These are phyloP conservation scores for Dryas iulia DNA, from an alignment of 1,140 invertebrate genomes.

Conservation along the genomic window DNA sequence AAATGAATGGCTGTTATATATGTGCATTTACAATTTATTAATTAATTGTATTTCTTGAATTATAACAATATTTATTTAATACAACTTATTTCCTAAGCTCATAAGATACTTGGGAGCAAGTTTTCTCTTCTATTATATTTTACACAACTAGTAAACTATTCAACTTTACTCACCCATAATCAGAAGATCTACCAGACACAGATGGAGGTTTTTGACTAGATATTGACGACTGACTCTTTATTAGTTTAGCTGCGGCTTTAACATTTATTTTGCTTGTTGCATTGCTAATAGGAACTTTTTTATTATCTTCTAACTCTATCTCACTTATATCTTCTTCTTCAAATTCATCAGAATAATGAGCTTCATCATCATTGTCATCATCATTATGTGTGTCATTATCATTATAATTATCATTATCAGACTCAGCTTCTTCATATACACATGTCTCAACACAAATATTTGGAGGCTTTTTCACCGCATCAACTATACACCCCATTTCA, in stretches of 20 bases:
- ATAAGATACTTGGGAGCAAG: too few species aligned
- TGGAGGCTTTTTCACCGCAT: constrained; percentile 60
- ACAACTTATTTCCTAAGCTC: too few species aligned
- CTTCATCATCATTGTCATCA: constrained; percentile 45
- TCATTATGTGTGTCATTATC: constrained; percentile 19
- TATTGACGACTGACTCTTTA: constrained; percentile 62
- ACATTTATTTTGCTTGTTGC: constrained; percentile 35
- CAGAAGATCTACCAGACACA: constrained; percentile 53
- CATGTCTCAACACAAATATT: constrained; percentile 69
- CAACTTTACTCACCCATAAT: constrained; percentile 53
- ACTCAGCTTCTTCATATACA: constrained; percentile 57
- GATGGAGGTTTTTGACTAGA: constrained; percentile 51
- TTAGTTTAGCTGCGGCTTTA: constrained; percentile 47
- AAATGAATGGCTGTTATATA: too few species aligned
- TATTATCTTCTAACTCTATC: constrained; percentile 35
- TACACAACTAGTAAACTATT: too few species aligned
- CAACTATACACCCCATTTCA: constrained; percentile 75
- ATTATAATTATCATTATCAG: constrained; percentile 42
- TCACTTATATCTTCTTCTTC: constrained; percentile 68
- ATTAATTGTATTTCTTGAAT: too few species aligned
- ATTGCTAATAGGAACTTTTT: constrained; percentile 33
- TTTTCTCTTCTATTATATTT: too few species aligned
- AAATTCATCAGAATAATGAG: constrained; percentile 74
- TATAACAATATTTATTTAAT: too few species aligned
- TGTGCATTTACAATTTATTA: too few species aligned